phyloP scores from a whole-genome alignment of 2,888 invertebrate species.

The Poecilobothrus nobilitatus region DNA sequence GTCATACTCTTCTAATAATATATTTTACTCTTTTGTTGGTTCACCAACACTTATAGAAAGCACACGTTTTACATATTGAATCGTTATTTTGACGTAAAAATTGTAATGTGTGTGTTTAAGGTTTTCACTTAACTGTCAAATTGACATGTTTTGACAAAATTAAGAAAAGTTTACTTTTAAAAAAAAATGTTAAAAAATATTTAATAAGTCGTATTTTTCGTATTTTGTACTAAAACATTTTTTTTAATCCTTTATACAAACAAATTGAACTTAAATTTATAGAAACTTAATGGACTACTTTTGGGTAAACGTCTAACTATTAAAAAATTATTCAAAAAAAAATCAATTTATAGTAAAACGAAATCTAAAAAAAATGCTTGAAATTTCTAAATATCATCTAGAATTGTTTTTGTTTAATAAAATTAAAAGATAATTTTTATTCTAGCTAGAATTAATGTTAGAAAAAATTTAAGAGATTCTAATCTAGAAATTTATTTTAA shows the following conservation, averaged over 20 bases:
- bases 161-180: constrained; percentile 19
- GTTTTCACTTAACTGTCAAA: constrained; percentile 13
- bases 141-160: constrained; percentile 26
- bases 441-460: too few species aligned
- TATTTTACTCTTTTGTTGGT: not conserved
- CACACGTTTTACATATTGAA: not conserved
- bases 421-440: too few species aligned
- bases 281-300: not conserved
- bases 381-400: too few species aligned
- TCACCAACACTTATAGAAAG: not conserved
- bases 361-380: not conserved
- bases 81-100: not conserved
- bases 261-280: not conserved
- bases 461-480: too few species aligned
- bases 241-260: not conserved
- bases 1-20: not conserved
- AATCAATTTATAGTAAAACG: not conserved
- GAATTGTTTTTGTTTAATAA: too few species aligned
- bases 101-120: not conserved
- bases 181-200: not conserved
- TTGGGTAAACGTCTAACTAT: not conserved
- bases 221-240: not conserved
- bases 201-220: not conserved
- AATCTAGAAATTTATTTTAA: too few species aligned
- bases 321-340: not conserved